Evolutionary conservation across 2,888 invertebrate genomes (phyloP).

Genomic region (Nomada ruficornis): DNA sequence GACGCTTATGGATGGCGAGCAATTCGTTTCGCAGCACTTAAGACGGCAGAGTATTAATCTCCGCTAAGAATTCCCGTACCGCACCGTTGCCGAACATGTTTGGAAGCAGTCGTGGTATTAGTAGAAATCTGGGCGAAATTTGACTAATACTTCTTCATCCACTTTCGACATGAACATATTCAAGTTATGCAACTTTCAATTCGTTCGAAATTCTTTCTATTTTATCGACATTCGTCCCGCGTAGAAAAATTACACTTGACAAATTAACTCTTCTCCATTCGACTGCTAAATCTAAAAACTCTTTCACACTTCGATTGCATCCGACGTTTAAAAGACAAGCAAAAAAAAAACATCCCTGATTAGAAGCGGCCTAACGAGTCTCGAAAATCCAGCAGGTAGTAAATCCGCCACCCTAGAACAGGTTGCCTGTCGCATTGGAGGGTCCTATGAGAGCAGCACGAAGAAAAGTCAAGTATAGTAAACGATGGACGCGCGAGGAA

Average conservation of each 20-base stretch:
- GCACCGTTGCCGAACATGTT: background rate
- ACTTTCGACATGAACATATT: background rate
- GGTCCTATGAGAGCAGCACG: background rate
- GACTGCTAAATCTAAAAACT: background rate
- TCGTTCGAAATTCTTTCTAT: too few species aligned
- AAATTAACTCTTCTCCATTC: too few species aligned
- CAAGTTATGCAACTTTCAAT: background rate
- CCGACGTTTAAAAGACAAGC: background rate
- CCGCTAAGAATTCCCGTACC: slow-evolving; percentile 24
- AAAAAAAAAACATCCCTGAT: background rate
- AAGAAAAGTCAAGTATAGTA: background rate
- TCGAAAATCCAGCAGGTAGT: background rate
- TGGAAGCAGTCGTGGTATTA: background rate
- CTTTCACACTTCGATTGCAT: background rate
- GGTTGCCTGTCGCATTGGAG: too few species aligned
- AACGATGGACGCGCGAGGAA: background rate
- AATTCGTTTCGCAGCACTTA: slow-evolving; percentile 49
- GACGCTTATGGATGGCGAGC: slow-evolving; percentile 54
- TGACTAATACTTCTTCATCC: background rate
- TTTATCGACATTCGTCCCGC: too few species aligned
- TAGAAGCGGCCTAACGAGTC: background rate
- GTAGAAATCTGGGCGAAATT: background rate
- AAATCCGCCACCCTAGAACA: background rate
- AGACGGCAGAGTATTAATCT: slow-evolving; percentile 56
- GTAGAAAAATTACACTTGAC: too few species aligned